phyloP scores from a whole-genome alignment of 92 coral and sea anemone species.

The Montipora capitata region DNA sequence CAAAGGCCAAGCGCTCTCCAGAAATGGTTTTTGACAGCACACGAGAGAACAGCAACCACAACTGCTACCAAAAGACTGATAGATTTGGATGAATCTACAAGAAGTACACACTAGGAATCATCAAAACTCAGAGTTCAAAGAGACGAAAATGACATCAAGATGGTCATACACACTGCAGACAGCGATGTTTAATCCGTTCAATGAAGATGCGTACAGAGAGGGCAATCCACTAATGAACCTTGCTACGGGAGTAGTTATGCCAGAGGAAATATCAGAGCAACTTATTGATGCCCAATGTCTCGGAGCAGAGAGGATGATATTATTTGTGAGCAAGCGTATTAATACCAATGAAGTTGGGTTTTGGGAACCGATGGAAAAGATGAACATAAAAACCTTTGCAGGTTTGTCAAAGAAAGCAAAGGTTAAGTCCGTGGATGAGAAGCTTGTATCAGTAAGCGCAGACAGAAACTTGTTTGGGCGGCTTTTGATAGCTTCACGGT shows the following conservation, averaged over 20 bases:
- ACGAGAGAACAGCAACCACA: too few species aligned
- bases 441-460: constrained; percentile 20
- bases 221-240: constrained; percentile 42
- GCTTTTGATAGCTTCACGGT: constrained; percentile 36
- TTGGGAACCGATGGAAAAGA: too few species aligned
- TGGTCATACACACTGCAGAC: too few species aligned
- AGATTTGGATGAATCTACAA: too few species aligned
- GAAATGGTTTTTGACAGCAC: too few species aligned
- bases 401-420: background rate
- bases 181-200: too few species aligned
- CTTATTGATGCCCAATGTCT: constrained; percentile 6
- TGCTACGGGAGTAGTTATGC: constrained; percentile 68
- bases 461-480: constrained; percentile 37
- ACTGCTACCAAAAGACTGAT: too few species aligned
- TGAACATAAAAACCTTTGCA: too few species aligned
- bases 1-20: too few species aligned
- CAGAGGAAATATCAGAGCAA: background rate
- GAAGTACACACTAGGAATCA: too few species aligned
- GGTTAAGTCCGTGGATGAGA: constrained; percentile 37
- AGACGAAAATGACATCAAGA: too few species aligned
- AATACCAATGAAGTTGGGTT: constrained; percentile 39
- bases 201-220: background rate
- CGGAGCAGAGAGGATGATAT: constrained; percentile 5
- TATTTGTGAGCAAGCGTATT: constrained; percentile 8
- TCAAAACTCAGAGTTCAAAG: too few species aligned